A percentile compares a stretch with the other conserved stretches of the same genome.
phyloP scores from a whole-genome alignment of 2,888 invertebrate genomes.

The Rotaria socialis region DNA sequence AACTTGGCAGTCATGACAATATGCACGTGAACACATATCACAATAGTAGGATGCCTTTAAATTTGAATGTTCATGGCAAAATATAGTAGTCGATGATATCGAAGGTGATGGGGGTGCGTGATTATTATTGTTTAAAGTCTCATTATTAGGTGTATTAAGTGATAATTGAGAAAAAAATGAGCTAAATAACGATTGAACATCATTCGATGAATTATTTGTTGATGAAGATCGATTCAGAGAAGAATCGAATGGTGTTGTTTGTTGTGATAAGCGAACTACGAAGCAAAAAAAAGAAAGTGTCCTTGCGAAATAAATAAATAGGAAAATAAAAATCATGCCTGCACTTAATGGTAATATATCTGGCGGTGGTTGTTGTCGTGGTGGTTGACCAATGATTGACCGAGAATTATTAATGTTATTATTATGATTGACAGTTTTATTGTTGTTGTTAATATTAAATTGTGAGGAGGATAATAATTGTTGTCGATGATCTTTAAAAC shows the following conservation, averaged over 20 bases:
- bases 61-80: constrained; percentile 16
- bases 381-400: not conserved
- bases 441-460: not conserved
- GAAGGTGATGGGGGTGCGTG: constrained; percentile 11
- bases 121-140: not conserved
- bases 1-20: constrained; percentile 21
- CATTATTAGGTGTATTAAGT: not conserved
- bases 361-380: not conserved
- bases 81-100: constrained; percentile 5
- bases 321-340: not conserved
- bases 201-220: not conserved
- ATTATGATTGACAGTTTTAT: not conserved
- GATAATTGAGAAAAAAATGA: constrained; percentile 23
- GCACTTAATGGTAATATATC: not conserved
- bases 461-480: constrained; percentile 32
- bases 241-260: constrained; percentile 4
- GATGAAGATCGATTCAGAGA: not conserved
- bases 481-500: constrained; percentile 44
- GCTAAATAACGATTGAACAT: constrained; percentile 2
- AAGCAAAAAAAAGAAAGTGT: not conserved
- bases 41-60: constrained; percentile 30
- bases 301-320: not conserved
- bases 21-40: constrained; percentile 32
- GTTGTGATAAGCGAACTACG: not conserved
- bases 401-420: not conserved